Conservation (phyloP, 2,113 vertebrate genomes). For the chimpanzee (Pan troglodytes) region NHGRI_mPanTro3-v2.1_pri NC_086015.1:104405501-104406000, state of each 20-base stretch:
- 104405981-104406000: neutral
- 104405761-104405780: neutral
- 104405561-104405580: neutral
- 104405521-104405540: neutral
- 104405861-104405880: too few species aligned
- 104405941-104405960: neutral
- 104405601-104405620: neutral
- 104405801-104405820: neutral
- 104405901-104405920: neutral
- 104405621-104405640: neutral
- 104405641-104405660: neutral
- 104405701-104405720: neutral
- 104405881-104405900: neutral
- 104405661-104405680: neutral
- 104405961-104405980: neutral
- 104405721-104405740: neutral
- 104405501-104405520: neutral
- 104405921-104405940: neutral
- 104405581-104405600: neutral
- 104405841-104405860: neutral
- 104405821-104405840: neutral
- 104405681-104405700: neutral
- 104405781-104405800: too few species aligned
- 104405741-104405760: neutral
- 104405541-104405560: neutral